These are phyloP conservation scores for Drosophila takahashii DNA, from an alignment of 1,140 invertebrate genomes.

Conservation along the genomic window DNA sequence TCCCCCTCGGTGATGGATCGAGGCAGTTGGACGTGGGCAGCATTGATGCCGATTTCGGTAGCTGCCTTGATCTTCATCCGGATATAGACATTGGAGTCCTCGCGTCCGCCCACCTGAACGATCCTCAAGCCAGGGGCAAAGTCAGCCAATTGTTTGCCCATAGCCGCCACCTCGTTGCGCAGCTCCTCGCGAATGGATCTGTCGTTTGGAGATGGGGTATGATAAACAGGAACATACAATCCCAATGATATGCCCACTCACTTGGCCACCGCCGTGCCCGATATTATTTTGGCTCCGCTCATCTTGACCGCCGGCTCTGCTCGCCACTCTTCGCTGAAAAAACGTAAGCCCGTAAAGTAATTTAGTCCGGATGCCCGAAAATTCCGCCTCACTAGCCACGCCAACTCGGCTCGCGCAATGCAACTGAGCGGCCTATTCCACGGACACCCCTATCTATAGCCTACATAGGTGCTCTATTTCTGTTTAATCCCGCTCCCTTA, in stretches of 20 bases:
- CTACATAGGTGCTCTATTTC: constrained; percentile 16
- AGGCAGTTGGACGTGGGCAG: constrained; percentile 93
- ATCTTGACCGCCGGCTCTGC: constrained; percentile 49
- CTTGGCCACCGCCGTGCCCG: constrained; percentile 87
- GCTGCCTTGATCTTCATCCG: constrained; percentile 98
- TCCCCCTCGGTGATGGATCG: constrained; percentile 93
- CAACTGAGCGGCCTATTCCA: constrained; percentile 53
- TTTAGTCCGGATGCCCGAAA: constrained; percentile 13
- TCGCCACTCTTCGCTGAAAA: constrained; percentile 26
- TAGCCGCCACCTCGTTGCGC: constrained; percentile 87
- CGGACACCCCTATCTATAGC: constrained; percentile 62
- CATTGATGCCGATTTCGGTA: constrained; percentile 94
- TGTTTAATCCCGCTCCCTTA: constrained; percentile 54
- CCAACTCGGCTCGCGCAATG: constrained; percentile 63
- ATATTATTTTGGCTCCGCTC: constrained; percentile 86
- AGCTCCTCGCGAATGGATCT: constrained; percentile 92
- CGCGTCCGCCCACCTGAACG: constrained; percentile 95
- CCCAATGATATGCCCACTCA: constrained; percentile 34
- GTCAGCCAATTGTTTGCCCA: constrained; percentile 87
- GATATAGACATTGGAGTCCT: constrained; percentile 99
- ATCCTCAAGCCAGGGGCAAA: constrained; percentile 93
- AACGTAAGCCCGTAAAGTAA: constrained; percentile 48
- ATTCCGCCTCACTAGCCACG: constrained; percentile 34
- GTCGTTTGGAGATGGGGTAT: neutral
- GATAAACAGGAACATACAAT: neutral